phyloP scores from a whole-genome alignment of 2,113 vertebrate species.

The Heterochromis multidens region DNA sequence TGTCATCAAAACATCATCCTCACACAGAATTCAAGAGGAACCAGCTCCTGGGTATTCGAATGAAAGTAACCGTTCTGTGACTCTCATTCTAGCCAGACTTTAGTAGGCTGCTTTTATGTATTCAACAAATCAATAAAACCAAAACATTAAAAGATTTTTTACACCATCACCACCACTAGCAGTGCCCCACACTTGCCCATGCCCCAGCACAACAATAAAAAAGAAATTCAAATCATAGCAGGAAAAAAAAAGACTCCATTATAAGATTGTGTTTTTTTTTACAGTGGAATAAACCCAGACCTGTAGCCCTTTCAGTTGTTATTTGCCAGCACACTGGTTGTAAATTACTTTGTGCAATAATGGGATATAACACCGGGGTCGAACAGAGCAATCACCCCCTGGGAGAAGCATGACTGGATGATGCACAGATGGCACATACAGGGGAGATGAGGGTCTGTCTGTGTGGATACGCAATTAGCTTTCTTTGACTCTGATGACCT shows the following conservation, averaged over 20 bases:
- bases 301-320: not conserved
- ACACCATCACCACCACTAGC: not conserved
- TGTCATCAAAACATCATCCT: not conserved
- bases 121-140: not conserved
- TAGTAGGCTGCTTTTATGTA: not conserved
- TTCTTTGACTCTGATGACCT: not conserved
- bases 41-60: not conserved
- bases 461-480: not conserved
- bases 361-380: conserved; percentile 46
- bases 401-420: conserved; percentile 47
- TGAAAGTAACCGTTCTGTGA: not conserved
- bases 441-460: conserved; percentile 5
- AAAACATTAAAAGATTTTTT: not conserved
- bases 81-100: not conserved
- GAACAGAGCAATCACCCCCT: conserved; percentile 13
- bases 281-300: not conserved
- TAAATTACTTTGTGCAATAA: conserved; percentile 54
- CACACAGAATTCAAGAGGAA: not conserved
- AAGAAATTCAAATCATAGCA: not conserved
- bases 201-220: not conserved
- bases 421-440: conserved; percentile 47
- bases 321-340: not conserved
- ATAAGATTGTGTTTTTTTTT: conserved; percentile 26
- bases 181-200: not conserved
- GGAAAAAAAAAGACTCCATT: not conserved